Evolutionary conservation across 2,888 invertebrate genomes (phyloP).

Genomic region (Sphaerophoria rueppellii): DNA sequence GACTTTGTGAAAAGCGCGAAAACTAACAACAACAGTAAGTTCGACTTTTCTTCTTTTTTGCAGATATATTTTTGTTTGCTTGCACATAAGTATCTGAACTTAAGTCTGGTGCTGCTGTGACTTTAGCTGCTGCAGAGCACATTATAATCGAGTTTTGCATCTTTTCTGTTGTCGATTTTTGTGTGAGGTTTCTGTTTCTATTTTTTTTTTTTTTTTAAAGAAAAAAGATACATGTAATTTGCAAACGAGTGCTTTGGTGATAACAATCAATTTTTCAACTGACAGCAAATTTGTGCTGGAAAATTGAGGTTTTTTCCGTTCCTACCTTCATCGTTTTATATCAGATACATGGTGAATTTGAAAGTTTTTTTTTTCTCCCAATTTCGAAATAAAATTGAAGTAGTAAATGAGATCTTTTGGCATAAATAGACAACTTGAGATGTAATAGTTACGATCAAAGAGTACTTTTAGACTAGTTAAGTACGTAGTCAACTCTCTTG

Average conservation of each 20-base stretch:
- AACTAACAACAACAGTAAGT: slow-evolving; percentile 8
- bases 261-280: slow-evolving; percentile 61
- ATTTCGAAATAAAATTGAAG: slow-evolving; percentile 7
- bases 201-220: slow-evolving; percentile 38
- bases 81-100: slow-evolving; percentile 37
- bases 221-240: slow-evolving; percentile 60
- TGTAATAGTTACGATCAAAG: neutral
- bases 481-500: neutral
- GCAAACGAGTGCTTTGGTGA: slow-evolving; percentile 57
- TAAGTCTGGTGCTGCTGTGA: too few relatives aligned
- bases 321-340: neutral
- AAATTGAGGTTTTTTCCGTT: slow-evolving; percentile 21
- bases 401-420: slow-evolving; percentile 21
- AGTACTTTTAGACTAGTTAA: neutral
- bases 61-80: neutral
- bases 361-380: slow-evolving; percentile 17
- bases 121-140: slow-evolving; percentile 2
- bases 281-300: slow-evolving; percentile 40
- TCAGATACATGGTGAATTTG: slow-evolving; percentile 6
- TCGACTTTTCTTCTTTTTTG: neutral
- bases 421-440: slow-evolving; percentile 11
- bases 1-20: slow-evolving; percentile 39
- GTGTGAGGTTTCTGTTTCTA: slow-evolving; percentile 33
- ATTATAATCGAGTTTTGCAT: slow-evolving; percentile 41
- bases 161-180: slow-evolving; percentile 28